These are phyloP conservation scores for Apostichopus leukothele DNA, from an alignment of 53 echinoderm and acorn worm species.

Conservation along the genomic window DNA sequence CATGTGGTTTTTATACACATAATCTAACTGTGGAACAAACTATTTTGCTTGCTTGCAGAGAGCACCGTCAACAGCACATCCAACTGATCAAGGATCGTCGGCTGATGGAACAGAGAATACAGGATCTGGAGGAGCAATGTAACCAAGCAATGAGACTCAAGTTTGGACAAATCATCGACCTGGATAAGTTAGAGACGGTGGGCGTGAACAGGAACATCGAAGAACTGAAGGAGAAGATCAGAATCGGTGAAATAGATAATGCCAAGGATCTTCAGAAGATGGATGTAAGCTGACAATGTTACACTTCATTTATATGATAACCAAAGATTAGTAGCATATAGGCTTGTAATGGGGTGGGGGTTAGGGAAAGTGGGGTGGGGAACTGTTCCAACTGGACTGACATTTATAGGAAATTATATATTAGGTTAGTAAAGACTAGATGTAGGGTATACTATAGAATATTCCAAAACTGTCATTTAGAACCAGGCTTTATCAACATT, in stretches of 20 bases:
- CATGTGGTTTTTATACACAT: too few relatives aligned
- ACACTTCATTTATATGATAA: too few relatives aligned
- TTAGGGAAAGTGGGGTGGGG: not conserved
- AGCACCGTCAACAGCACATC: constrained; percentile 93
- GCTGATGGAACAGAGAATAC: constrained; percentile 88
- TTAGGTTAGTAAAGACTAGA: too few relatives aligned
- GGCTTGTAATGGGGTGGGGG: too few relatives aligned
- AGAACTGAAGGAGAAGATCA: constrained; percentile 90
- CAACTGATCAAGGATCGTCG: constrained; percentile 94
- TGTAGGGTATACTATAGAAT: too few relatives aligned
- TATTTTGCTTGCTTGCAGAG: constrained; percentile 43
- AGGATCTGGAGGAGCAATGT: constrained; percentile 84
- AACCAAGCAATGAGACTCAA: constrained; percentile 95
- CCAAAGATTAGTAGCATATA: too few relatives aligned
- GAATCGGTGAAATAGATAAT: constrained; percentile 75
- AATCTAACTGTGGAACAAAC: too few relatives aligned
- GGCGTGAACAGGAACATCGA: constrained; percentile 95
- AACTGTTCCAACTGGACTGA: too few relatives aligned
- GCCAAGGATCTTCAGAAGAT: constrained; percentile 71
- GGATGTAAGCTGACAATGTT: constrained; percentile 18
- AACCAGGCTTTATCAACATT: too few relatives aligned
- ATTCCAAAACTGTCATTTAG: too few relatives aligned
- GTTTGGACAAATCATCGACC: constrained; percentile 94
- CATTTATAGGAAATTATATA: too few relatives aligned
- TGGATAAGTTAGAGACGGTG: constrained; percentile 90